phyloP scores from a whole-genome alignment of 2,797 vertebrate species.

The Paratrypauchen microcephalus region DNA sequence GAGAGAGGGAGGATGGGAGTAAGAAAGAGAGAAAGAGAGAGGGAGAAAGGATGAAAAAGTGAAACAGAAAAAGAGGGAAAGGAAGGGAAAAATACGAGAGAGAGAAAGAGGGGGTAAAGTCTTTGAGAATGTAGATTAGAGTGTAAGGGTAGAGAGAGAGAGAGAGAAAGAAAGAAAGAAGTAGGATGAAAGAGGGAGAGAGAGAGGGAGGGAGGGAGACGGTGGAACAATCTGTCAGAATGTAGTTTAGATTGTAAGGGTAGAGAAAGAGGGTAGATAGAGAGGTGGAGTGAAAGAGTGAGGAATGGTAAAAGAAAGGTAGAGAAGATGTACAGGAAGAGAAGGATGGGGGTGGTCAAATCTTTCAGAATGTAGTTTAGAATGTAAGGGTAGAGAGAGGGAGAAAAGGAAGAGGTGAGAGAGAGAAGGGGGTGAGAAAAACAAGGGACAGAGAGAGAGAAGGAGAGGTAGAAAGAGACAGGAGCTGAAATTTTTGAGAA shows the following conservation, averaged over 20 bases:
- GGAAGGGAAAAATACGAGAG: not conserved
- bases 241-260: too few species aligned
- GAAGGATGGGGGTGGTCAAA: not conserved
- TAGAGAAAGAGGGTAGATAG: not conserved
- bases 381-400: not conserved
- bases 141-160: not conserved
- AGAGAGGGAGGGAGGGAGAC: not conserved
- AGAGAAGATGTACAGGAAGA: too few species aligned
- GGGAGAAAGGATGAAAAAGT: too few species aligned
- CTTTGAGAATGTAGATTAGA: too few species aligned
- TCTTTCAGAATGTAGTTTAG: too few species aligned
- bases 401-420: not conserved
- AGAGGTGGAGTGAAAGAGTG: not conserved
- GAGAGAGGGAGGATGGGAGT: not conserved
- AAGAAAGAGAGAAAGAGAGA: not conserved
- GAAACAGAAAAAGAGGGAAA: too few species aligned
- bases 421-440: not conserved
- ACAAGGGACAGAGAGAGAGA: not conserved
- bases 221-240: not conserved
- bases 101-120: not conserved
- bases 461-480: too few species aligned
- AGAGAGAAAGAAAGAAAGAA: too few species aligned
- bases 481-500: not conserved
- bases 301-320: not conserved
- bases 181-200: constrained; percentile 48